These are phyloP conservation scores for Henricia sp. DNA, from an alignment of 53 echinoderm and acorn worm species.

Conservation along the genomic window DNA sequence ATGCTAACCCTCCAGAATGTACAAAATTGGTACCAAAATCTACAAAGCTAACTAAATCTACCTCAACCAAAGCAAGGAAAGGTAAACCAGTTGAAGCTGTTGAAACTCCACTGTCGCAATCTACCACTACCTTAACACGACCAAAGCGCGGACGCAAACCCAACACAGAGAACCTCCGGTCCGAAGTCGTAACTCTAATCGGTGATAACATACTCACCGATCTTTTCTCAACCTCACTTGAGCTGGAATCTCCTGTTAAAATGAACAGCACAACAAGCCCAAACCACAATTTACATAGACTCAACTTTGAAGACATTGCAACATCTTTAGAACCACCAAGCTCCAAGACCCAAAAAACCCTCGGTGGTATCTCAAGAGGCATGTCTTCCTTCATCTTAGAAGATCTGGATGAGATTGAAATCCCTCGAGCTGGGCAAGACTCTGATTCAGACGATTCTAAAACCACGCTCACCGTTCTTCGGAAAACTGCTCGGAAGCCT, in stretches of 20 bases:
- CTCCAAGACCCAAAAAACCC: background rate
- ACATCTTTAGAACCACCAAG: background rate
- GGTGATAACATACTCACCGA: conserved; percentile 9
- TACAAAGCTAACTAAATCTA: background rate
- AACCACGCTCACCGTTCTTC: conserved; percentile 33
- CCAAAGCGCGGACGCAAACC: conserved; percentile 59
- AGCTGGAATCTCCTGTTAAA: conserved; percentile 33
- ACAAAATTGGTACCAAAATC: no score
- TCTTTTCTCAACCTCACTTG: conserved; percentile 29
- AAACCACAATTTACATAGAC: background rate
- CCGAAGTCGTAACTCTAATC: conserved; percentile 38
- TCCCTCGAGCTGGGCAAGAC: conserved; percentile 73
- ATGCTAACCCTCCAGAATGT: conserved; percentile 4
- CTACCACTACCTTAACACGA: background rate
- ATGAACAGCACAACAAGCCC: background rate
- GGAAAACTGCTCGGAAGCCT: conserved; percentile 30
- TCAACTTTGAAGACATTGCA: conserved; percentile 10
- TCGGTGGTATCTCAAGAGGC: background rate
- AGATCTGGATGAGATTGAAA: conserved; percentile 81
- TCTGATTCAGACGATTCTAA: conserved; percentile 69
- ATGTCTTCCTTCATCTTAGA: conserved; percentile 26
- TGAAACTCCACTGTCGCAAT: conserved; percentile 6
- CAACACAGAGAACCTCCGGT: conserved; percentile 66
- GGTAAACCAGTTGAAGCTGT: background rate
- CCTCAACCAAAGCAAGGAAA: conserved; percentile 18